Base-by-base conservation (phyloP, 2,797 vertebrate species). In the Amniataba percoides region DNA sequence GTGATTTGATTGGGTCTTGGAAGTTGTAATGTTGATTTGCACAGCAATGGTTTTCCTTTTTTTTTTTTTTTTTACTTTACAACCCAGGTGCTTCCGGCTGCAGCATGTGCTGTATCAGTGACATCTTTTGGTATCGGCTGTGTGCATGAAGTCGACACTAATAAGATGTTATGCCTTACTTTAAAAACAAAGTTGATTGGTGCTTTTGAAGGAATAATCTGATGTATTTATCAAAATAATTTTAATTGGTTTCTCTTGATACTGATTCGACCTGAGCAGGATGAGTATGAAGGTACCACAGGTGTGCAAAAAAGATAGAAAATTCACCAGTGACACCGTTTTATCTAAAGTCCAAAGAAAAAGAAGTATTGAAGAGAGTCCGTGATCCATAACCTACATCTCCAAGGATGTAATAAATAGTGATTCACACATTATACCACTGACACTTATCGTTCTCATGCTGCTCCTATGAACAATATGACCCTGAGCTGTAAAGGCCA, bases 11-110 rank as follows among this genome's bases (percentile, higher is more conserved):
- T 23, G 18, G 49, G 1, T 62, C 13, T 23, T 14, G 19, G 13
- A 36, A 59, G 46, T 60, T 77, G 49, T 66, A 23, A 34, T 19
- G 52, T 42, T 60, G 27, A 83, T 74, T 60, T 39, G 31, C 25
- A 34, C 34, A 13, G 19, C 10, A 12, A 4, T 31, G 0, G n/a
- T n/a, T n/a, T n/a, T n/a, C n/a, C n/a, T n/a, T n/a, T n/a, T n/a
- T n/a, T n/a, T n/a, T n/a, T n/a, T n/a, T n/a, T 46, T 31, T 39
- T 66, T 65, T 56, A 63, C 42, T 71, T 14, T 56, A 19, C 49
- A 56, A 6, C 51, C 34, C 63, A 58, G 58, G 19, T 62, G 63
- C 40, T 53, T 19, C 0, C 49, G 14, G 43, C 19, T 14, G 39
- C 19, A 25, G 16, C 13, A 53, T 60, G 19, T 43, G 2, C 19